Base-by-base conservation (phyloP, 2,113 vertebrate species). In the Chelonoidis abingdonii region DNA sequence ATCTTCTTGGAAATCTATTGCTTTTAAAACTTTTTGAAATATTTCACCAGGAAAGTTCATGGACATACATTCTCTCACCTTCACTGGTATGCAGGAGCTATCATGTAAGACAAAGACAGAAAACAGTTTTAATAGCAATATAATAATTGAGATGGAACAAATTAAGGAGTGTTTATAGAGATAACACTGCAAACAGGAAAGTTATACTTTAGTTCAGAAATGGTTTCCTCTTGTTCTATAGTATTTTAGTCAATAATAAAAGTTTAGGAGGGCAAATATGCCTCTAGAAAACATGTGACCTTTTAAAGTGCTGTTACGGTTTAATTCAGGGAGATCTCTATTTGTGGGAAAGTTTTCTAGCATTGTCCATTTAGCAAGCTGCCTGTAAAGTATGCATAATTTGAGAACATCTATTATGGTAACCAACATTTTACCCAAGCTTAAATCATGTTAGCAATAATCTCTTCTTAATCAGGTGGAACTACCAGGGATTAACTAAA, bases 121-220 rank as follows among this genome's bases (percentile, higher is more conserved):
- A 98, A 97, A 95, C 84, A 96, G 91, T 96, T 95, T 96, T 96
- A 97, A 97, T 91, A 94, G 86, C 90, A 93, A 85, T 54, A 90
- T 96, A 97, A 94, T 93, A 87, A 88, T 85, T 88, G 87, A 87
- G 24, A 93, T 47, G 6, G 82, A 97, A 96, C 93, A 97, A 95
- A 95, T 96, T 94, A 95, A 92, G 35, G 35, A n/a, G 17, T 69
- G 8, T 69, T 69, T 65, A 35, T 35, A 65, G 29, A 31, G 31
- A 65, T 14, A 65, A 65, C 31, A 16, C 31, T 69, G 65, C 7
- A n/a, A 69, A n/a, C 31, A 97, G n/a, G 14, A 59, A 41, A 82
- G 38, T 79, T 91, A 81, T 94, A 86, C 91, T 89, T 89, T 95
- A 79, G 79, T 92, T 56, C 10, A 87, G 89, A 94, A 93, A 91